A percentile compares a stretch with the other conserved stretches of the same genome.
Conservation (phyloP, 1,140 invertebrate species). For the Eurosta solidaginis region DNA sequence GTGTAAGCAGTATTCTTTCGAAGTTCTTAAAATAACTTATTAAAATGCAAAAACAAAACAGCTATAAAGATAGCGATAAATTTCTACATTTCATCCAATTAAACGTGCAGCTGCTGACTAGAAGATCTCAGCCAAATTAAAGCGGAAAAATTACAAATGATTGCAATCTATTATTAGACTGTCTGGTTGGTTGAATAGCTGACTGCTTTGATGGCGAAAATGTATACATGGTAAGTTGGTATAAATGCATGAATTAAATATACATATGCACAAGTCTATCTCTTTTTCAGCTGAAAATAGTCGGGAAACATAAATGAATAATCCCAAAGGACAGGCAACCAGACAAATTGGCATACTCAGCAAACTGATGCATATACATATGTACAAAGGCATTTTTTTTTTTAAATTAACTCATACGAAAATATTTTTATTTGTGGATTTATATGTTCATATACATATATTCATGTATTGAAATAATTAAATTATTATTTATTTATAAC, state of each 20-base stretch:
- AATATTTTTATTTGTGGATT: neutral
- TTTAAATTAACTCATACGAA: conserved; percentile 3
- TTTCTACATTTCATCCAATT: neutral
- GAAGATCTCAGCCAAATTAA: neutral
- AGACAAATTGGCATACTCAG: neutral
- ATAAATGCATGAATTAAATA: neutral
- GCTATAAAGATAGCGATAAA: neutral
- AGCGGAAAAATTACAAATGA: neutral
- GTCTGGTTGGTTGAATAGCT: neutral
- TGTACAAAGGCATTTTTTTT: neutral
- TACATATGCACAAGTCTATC: neutral
- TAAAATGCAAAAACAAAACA: neutral
- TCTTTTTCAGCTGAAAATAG: neutral
- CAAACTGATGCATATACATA: neutral
- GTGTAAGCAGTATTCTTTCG: no score
- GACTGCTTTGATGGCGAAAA: neutral
- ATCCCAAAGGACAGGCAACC: no score
- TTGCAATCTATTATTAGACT: neutral
- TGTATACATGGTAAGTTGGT: neutral
- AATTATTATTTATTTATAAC: neutral
- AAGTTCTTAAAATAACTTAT: no score
- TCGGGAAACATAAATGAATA: neutral
- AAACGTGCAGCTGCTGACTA: neutral
- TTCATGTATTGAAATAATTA: no score
- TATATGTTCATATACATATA: neutral